Evolutionary conservation across 2,888 invertebrate species (phyloP), one percentile per base, ranked within the genome.

Genomic region (Macrosiphum euphorbiae): DNA sequence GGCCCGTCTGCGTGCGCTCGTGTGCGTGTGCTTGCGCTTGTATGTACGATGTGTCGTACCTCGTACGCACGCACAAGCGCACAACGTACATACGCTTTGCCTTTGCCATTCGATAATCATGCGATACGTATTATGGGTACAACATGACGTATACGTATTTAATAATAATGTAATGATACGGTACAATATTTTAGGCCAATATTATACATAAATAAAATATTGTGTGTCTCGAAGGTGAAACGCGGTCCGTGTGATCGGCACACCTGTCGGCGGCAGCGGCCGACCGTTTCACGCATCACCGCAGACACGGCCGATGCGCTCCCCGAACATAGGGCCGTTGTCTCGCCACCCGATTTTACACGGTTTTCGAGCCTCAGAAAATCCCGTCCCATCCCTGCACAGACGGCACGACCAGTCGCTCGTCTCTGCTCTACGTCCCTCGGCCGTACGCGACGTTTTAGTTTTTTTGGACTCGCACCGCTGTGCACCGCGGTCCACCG

Each of bases 71-170:
- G 78, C 78, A 35, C 78, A 35, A 20, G 20, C 35, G 35, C 35
- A 20, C 3, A 0, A 16, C 35, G 78, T 24, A 20, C 20, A 3
- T 20, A 35, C 78, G 35, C 35, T 78, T 78, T 20, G 78, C 78
- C 35, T 78, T 78, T 20, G 78, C 78, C 78, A 78, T 78, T 78
- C 78, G 78, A 78, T 78, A 78, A 78, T 35, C 78, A 78, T 20
- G 78, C 35, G 44, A 85, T 85, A 44, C 85, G 85, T 11, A 10
- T 7, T 26, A 26, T 58, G 26, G 26, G 58, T 58, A 58, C 58
- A 58, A 58, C 26, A 58, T 8, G 58, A 58, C 8, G 58, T 58
- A 26, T 26, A 58, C 58, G 58, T 26, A 26, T 26, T 26, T 58
- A 58, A 55, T 55, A 55, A 58, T 58, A 26, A 58, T 26, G 10